Evolutionary conservation across 2,113 vertebrate species (phyloP).

Genomic region (Mesembrinibis cayennensis): DNA sequence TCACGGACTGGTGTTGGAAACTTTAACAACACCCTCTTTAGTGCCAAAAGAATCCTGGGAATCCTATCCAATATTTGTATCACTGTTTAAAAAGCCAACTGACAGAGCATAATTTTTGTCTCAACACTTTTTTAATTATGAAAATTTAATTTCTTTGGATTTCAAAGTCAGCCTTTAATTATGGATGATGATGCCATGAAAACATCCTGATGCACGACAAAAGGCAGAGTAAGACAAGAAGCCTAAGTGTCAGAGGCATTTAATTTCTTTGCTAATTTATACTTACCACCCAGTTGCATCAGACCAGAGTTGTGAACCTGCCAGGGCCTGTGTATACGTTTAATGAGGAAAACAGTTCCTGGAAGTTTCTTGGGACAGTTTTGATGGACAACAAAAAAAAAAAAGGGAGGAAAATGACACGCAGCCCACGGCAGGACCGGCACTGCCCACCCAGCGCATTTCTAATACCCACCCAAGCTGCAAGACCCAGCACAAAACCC

Average conservation of each 20-base stretch:
- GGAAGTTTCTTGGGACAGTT: neutral
- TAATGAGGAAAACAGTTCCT: rapidly evolving
- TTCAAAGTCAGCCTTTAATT: neutral
- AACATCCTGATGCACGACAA: neutral
- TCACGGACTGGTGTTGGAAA: neutral
- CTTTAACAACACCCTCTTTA: neutral
- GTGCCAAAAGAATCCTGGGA: neutral
- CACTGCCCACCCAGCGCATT: neutral
- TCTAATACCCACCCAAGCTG: no score
- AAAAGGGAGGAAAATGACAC: rapidly evolving
- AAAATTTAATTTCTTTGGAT: neutral
- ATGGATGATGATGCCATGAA: neutral
- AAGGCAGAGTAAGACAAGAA: neutral
- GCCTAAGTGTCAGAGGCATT: neutral
- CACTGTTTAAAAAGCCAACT: neutral
- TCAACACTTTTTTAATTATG: neutral
- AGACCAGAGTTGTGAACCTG: rapidly evolving
- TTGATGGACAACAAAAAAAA: no score
- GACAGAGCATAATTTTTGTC: neutral
- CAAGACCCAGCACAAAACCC: neutral
- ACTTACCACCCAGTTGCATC: no score
- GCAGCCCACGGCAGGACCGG: no score
- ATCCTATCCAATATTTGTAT: neutral
- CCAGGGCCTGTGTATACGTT: rapidly evolving
- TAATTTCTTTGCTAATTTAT: neutral